phyloP scores from a whole-genome alignment of 2,888 invertebrate species.

The Megalurothrips usitatus region DNA sequence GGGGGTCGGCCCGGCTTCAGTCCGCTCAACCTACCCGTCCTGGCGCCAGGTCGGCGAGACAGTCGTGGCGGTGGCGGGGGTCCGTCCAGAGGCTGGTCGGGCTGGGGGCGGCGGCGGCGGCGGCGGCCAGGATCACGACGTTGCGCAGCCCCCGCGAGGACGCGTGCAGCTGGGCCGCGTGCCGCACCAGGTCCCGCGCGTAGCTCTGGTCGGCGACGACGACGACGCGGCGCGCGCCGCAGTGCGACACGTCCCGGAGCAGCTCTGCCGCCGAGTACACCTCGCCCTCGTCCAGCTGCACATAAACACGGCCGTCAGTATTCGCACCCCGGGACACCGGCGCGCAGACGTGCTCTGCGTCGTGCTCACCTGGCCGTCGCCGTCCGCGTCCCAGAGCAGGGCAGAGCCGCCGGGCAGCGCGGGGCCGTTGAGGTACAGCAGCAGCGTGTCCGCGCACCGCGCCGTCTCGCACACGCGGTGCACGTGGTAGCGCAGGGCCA shows the following conservation, averaged over 20 bases:
- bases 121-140: slow-evolving; percentile 41
- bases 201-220: slow-evolving; percentile 51
- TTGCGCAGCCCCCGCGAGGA: slow-evolving; percentile 35
- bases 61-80: background rate
- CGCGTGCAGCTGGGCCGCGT: slow-evolving; percentile 40
- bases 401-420: slow-evolving; percentile 48
- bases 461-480: slow-evolving; percentile 47
- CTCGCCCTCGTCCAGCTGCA: slow-evolving; percentile 47
- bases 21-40: background rate
- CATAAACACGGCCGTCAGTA: background rate
- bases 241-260: slow-evolving; percentile 47
- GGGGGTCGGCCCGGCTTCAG: too few species aligned
- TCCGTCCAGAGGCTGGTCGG: slow-evolving; percentile 1
- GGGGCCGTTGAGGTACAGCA: slow-evolving; percentile 51
- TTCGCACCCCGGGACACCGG: background rate
- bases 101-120: slow-evolving; percentile 33
- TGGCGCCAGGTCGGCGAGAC: slow-evolving; percentile 11
- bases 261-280: slow-evolving; percentile 49
- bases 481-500: slow-evolving; percentile 49
- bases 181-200: slow-evolving; percentile 40
- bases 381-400: slow-evolving; percentile 51
- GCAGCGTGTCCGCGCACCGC: slow-evolving; percentile 50
- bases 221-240: slow-evolving; percentile 48
- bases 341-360: background rate
- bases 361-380: slow-evolving; percentile 47